Evolutionary conservation across 1,140 invertebrate species (phyloP).

Genomic region (Wiebesia pumilae): DNA sequence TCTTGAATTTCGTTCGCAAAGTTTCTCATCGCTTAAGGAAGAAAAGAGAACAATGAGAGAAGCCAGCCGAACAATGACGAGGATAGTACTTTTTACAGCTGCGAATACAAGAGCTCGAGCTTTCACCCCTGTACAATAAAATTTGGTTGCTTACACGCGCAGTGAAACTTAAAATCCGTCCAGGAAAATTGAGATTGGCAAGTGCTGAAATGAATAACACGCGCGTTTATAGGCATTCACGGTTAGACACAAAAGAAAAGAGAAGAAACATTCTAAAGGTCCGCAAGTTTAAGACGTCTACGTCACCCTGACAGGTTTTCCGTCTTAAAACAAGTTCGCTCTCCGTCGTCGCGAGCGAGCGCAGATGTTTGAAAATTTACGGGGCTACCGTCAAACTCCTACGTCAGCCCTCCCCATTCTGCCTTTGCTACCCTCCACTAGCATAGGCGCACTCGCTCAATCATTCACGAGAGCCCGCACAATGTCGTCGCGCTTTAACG

Average conservation of each 20-base stretch:
- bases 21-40: not conserved
- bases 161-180: conserved; percentile 1
- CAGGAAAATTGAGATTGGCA: not conserved
- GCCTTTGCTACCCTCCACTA: not conserved
- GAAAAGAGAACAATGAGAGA: conserved; percentile 7
- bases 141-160: conserved; percentile 20
- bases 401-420: not conserved
- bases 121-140: not conserved
- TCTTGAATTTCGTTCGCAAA: conserved; percentile 5
- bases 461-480: conserved; percentile 33
- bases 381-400: not conserved
- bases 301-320: conserved; percentile 13
- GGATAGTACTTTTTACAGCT: not conserved
- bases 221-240: not conserved
- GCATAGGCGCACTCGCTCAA: not conserved
- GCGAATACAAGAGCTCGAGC: not conserved
- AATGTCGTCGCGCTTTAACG: conserved; percentile 41
- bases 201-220: not conserved
- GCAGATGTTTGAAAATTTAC: conserved; percentile 43
- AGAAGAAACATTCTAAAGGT: not conserved
- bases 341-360: not conserved
- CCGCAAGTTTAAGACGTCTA: not conserved
- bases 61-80: not conserved
- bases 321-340: not conserved
- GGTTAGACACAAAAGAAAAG: not conserved